A percentile compares a stretch with the other conserved stretches of the same genome.
Conservation (phyloP, 1,140 invertebrate genomes). For the Heliothis subflexa region DNA sequence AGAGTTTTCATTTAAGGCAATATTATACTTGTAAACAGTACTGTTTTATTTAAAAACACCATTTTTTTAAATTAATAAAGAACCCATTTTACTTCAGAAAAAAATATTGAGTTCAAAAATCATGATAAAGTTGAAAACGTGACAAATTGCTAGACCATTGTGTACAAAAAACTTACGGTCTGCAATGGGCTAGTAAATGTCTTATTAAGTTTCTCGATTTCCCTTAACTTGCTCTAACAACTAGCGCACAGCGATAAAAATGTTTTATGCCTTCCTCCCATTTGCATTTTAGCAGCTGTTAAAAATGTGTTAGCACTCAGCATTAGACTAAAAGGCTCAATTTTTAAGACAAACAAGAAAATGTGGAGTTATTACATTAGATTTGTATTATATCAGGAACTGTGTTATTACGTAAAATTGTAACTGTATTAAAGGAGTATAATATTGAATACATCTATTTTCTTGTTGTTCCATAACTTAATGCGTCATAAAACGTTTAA, state of each 20-base stretch:
- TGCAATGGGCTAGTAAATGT: slow-evolving; percentile 30
- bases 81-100: background rate
- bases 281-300: slow-evolving; percentile 35
- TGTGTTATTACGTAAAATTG: too few relatives aligned
- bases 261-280: slow-evolving; percentile 38
- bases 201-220: slow-evolving; percentile 33
- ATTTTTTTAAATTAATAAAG: too few relatives aligned
- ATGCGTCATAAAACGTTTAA: background rate
- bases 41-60: too few relatives aligned
- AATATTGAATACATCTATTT: background rate
- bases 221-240: slow-evolving; percentile 30
- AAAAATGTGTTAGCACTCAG: slow-evolving; percentile 19
- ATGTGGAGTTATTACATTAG: background rate
- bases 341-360: slow-evolving; percentile 9
- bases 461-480: background rate
- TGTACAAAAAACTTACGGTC: slow-evolving; percentile 12
- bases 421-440: too few relatives aligned
- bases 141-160: slow-evolving; percentile 20
- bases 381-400: too few relatives aligned
- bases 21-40: background rate
- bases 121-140: background rate
- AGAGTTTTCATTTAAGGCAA: background rate
- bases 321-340: background rate
- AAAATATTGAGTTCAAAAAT: slow-evolving; percentile 6
- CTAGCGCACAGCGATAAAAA: slow-evolving; percentile 20